Evolutionary conservation across 2,113 vertebrate genomes (phyloP).

Genomic region (Podarcis raffonei): DNA sequence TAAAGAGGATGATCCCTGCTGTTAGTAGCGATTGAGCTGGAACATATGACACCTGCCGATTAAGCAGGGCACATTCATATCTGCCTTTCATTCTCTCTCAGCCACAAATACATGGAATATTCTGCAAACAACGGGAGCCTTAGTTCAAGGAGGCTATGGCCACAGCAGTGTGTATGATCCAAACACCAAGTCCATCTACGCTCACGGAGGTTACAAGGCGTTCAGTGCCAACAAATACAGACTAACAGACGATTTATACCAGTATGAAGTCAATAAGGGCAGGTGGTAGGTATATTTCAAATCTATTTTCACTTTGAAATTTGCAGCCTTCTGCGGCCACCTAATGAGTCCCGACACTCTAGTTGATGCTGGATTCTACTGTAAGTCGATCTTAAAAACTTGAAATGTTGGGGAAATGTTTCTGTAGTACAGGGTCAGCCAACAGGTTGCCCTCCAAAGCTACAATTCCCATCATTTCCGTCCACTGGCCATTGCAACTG

Average conservation of each 20-base stretch:
- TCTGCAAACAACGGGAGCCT: conserved; percentile 82
- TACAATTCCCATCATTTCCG: no score
- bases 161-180: conserved; percentile 95
- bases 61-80: neutral
- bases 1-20: neutral
- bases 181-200: conserved; percentile 83
- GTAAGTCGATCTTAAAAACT: neutral
- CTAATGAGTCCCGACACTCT: neutral
- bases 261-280: conserved; percentile 83
- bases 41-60: neutral
- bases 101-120: conserved; percentile 87
- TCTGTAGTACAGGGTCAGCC: neutral
- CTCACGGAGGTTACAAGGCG: conserved; percentile 97
- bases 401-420: neutral
- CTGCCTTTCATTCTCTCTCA: conserved; percentile 50
- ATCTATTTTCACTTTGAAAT: neutral
- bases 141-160: conserved; percentile 96
- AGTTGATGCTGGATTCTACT: no score
- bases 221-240: conserved; percentile 96
- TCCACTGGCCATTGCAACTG: no score
- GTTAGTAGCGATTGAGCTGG: neutral
- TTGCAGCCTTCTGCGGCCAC: no score
- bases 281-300: conserved; percentile 84
- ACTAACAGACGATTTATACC: conserved; percentile 93
- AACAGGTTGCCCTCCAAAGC: no score